Evolutionary conservation across 2,797 vertebrate species (phyloP).

Genomic region (Pachyuromys duprasi): DNA sequence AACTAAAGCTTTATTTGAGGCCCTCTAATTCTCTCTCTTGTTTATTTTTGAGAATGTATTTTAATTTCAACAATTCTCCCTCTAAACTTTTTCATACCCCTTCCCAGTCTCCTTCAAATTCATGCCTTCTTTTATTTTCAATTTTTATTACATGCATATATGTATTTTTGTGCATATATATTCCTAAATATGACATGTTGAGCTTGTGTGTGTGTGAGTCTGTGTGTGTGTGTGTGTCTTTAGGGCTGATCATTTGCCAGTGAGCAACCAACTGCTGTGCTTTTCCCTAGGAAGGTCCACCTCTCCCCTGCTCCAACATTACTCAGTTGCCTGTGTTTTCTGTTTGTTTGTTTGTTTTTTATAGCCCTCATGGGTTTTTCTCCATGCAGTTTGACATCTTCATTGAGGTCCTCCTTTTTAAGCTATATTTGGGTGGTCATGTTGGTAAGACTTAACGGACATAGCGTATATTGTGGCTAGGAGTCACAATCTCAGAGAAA

Average conservation of each 20-base stretch:
- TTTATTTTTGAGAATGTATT: background rate
- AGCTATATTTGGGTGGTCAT: background rate
- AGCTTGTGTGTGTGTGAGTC: too few species aligned
- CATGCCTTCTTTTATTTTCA: background rate
- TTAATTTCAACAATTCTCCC: background rate
- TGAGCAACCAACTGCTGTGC: background rate
- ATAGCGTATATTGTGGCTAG: background rate
- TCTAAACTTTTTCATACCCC: background rate
- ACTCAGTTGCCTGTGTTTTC: background rate
- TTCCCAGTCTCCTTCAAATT: background rate
- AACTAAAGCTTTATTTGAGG: background rate
- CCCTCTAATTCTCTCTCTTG: background rate
- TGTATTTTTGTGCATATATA: background rate
- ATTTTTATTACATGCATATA: background rate
- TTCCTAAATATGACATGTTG: background rate
- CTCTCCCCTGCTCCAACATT: too few species aligned
- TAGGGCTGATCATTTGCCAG: too few species aligned
- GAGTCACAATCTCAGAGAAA: background rate
- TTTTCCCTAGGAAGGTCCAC: background rate
- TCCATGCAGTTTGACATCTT: background rate
- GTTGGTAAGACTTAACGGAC: background rate
- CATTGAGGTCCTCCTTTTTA: background rate
- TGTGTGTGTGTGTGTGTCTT: background rate
- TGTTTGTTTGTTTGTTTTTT: background rate
- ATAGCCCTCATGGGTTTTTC: background rate